Evolutionary conservation across 2,113 vertebrate genomes (phyloP).

Genomic region (Peromyscus californicus): DNA sequence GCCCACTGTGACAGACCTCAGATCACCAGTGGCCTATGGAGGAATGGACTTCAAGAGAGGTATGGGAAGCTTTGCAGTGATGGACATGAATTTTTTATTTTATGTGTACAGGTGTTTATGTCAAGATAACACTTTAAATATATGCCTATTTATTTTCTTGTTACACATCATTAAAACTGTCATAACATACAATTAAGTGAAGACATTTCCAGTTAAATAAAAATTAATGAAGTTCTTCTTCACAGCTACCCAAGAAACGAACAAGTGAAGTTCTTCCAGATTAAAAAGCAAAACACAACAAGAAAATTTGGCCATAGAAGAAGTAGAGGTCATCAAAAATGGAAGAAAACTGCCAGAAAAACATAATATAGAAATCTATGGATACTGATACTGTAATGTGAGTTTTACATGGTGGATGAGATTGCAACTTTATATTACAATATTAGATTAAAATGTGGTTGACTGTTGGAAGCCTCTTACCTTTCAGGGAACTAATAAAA

Average conservation of each 20-base stretch:
- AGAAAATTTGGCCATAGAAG: neutral
- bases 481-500: neutral
- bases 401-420: neutral
- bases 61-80: neutral
- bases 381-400: no score
- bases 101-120: neutral
- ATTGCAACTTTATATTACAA: neutral
- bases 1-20: neutral
- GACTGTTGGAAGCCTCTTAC: neutral
- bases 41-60: no score
- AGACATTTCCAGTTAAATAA: neutral
- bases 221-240: neutral
- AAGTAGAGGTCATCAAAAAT: neutral
- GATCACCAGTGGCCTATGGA: neutral
- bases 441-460: neutral
- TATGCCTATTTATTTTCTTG: neutral
- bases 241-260: neutral
- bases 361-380: neutral
- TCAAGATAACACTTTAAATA: neutral
- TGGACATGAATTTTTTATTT: neutral
- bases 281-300: neutral
- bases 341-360: neutral
- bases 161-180: neutral
- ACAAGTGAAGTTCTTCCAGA: neutral
- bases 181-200: neutral